A percentile compares a stretch with the other conserved stretches of the same genome.
Conservation (phyloP, 2,113 vertebrate genomes). For the Ceratotherium simum region DNA sequence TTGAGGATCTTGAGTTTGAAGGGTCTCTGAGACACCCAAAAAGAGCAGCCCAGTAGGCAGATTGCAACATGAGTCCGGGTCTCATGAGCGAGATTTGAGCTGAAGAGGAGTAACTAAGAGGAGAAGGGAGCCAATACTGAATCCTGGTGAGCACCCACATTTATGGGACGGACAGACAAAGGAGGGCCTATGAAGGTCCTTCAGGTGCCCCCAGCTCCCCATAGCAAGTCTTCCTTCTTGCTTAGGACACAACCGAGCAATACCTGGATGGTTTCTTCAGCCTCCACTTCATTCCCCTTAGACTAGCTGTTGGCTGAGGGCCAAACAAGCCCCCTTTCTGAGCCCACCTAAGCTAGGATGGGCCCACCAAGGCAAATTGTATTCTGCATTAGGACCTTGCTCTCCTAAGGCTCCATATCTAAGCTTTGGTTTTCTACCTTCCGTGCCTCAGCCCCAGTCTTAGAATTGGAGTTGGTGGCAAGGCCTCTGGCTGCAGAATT, state of each 20-base stretch:
- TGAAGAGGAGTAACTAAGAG: not conserved
- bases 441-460: not conserved
- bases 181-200: not conserved
- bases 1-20: not conserved
- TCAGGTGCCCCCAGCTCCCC: not conserved
- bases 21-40: not conserved
- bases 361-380: not conserved
- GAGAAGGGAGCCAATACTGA: not conserved
- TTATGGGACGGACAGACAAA: not conserved
- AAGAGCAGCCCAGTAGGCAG: not conserved
- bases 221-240: not conserved
- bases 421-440: not conserved
- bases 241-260: not conserved
- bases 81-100: not conserved
- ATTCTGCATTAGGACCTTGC: not conserved
- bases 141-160: no score
- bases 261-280: not conserved
- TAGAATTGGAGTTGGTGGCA: not conserved
- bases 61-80: not conserved
- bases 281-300: not conserved
- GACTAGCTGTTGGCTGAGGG: not conserved
- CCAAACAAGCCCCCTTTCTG: not conserved
- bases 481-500: conserved; percentile 38
- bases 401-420: not conserved
- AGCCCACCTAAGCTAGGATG: not conserved